phyloP scores from a whole-genome alignment of 1,140 invertebrate species.

The Drosophila willistoni region DNA sequence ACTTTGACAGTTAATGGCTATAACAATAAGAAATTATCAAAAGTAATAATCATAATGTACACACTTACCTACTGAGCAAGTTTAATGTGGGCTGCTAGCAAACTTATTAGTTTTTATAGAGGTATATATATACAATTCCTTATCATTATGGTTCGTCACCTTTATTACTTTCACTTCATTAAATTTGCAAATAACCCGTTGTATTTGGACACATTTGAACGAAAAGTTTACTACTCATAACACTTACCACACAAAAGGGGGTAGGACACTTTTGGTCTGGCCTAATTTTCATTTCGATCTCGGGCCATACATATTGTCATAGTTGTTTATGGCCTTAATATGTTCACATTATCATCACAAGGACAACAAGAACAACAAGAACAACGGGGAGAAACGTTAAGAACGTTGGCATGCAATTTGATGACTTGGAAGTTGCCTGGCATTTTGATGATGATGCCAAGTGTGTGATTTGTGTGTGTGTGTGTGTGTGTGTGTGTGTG shows the following conservation, averaged over 20 bases:
- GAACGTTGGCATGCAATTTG: slow-evolving; percentile 65
- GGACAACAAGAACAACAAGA: slow-evolving; percentile 44
- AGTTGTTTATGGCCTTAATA: slow-evolving; percentile 70
- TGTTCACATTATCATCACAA: slow-evolving; percentile 70
- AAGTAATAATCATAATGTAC: not conserved
- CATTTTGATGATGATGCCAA: slow-evolving; percentile 69
- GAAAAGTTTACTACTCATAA: slow-evolving; percentile 3
- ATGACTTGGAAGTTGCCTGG: slow-evolving; percentile 65
- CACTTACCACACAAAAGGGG: slow-evolving; percentile 27
- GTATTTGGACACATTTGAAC: not conserved
- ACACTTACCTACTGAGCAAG: not conserved
- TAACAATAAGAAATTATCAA: not conserved
- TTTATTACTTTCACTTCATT: slow-evolving; percentile 1
- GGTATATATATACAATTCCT: not conserved
- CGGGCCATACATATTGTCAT: slow-evolving; percentile 4
- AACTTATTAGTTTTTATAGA: no score
- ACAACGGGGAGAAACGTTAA: slow-evolving; percentile 42
- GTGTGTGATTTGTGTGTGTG: slow-evolving; percentile 22
- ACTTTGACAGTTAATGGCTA: no score
- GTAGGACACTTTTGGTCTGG: slow-evolving; percentile 27
- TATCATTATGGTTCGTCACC: not conserved
- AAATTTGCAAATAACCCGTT: not conserved
- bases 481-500: slow-evolving; percentile 1
- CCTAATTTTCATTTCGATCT: slow-evolving; percentile 5
- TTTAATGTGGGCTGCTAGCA: no score